Evolutionary conservation across 2,797 vertebrate genomes (phyloP), one percentile per base, ranked within the genome.

Genomic region (Adrianichthys oophorus): DNA sequence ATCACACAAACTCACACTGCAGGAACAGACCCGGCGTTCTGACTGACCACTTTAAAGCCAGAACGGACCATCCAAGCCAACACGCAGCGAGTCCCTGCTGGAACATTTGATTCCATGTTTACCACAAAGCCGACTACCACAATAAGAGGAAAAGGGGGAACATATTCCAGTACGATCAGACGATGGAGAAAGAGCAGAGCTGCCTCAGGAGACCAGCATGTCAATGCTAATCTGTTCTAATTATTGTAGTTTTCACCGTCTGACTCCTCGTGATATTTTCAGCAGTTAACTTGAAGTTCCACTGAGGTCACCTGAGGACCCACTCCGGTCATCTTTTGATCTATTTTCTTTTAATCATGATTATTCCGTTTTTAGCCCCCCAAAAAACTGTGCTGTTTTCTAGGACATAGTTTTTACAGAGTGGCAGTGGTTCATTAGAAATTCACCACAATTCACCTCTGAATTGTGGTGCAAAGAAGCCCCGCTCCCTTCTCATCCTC

Each of bases 121-220:
- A 52, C 56, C 17, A 23, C 32, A 50, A 29, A 58, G 51, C 68
- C 78, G 85, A 82, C 83, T 86, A 84, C 73, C 84, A 70, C 72
- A 86, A 79, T 78, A 85, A 45, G 46, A 60, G 55, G 56, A 46
- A 49, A 55, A 54, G 49, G 47, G 69, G 62, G 60, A 65, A 78
- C 78, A 64, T 70, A 70, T 73, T 80, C 68, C 70, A 65, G 68
- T 80, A 79, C 68, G 32, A 56, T 63, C 17, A 15, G 32, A 41
- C 46, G 44, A 49, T 45, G 52, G 46, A 52, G 62, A 51, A 62
- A 52, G 70, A 48, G 58, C 42, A 57, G 41, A 70, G 60, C 60
- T 23, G 7, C 72, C 77, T 73, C 73, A 76, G 47, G 59, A 77
- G 65, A 64, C 51, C 78, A 63, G 52, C 50, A 85, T 68, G 69